These are phyloP conservation scores for Trachelus troglodyta DNA, from an alignment of 2,888 invertebrate genomes.

Conservation along the genomic window DNA sequence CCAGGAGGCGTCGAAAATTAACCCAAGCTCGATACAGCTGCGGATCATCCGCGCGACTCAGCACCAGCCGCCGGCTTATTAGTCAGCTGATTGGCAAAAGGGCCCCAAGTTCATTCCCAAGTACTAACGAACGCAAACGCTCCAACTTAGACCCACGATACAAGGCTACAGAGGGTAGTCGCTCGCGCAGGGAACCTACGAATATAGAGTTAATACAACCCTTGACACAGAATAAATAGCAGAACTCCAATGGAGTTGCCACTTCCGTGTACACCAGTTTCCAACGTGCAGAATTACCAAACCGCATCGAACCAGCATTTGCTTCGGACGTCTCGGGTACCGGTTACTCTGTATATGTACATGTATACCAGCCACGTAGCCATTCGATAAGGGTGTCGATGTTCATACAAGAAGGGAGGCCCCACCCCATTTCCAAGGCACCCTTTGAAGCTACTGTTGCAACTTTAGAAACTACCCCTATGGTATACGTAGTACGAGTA, in stretches of 20 bases:
- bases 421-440: too few relatives aligned
- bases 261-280: slow-evolving; percentile 28
- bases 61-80: slow-evolving; percentile 25
- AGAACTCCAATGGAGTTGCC: slow-evolving; percentile 38
- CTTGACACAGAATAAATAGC: slow-evolving; percentile 51
- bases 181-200: slow-evolving; percentile 34
- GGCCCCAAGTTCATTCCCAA: slow-evolving; percentile 38
- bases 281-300: slow-evolving; percentile 21
- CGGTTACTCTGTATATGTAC: not conserved
- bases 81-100: slow-evolving; percentile 47
- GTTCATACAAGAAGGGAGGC: not conserved
- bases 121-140: slow-evolving; percentile 39
- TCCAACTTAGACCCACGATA: slow-evolving; percentile 22
- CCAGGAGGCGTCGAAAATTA: not conserved
- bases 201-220: slow-evolving; percentile 30
- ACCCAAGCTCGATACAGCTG: not conserved
- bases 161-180: slow-evolving; percentile 26
- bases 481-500: not conserved
- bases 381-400: not conserved
- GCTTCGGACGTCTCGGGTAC: not conserved
- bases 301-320: slow-evolving; percentile 14
- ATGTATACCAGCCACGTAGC: not conserved
- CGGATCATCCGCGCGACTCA: not conserved
- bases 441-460: not conserved
- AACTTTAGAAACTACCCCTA: not conserved